Evolutionary conservation across 1,140 invertebrate species (phyloP).

Genomic region (Drosophila chauvacae): DNA sequence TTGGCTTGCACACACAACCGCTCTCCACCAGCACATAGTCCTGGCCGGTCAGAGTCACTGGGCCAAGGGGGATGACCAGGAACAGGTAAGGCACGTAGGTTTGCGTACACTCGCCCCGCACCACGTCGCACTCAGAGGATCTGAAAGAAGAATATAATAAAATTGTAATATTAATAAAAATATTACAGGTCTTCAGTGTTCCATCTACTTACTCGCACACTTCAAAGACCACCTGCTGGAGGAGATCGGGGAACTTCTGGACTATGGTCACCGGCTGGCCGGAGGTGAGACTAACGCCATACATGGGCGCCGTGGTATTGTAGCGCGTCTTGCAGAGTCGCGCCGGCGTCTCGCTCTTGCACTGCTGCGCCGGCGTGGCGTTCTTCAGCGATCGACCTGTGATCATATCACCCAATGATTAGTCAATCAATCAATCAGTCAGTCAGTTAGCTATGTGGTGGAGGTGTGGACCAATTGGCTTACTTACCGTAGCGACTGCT

Average conservation of each 20-base stretch:
- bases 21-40: slow-evolving; percentile 97
- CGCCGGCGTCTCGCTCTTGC: slow-evolving; percentile 87
- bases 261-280: slow-evolving; percentile 96
- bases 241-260: slow-evolving; percentile 96
- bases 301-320: slow-evolving; percentile 97
- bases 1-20: slow-evolving; percentile 95
- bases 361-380: slow-evolving; percentile 76
- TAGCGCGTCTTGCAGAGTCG: slow-evolving; percentile 94
- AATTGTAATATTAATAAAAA: neutral
- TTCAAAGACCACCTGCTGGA: slow-evolving; percentile 97
- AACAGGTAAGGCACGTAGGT: slow-evolving; percentile 96
- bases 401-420: slow-evolving; percentile 20
- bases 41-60: slow-evolving; percentile 95
- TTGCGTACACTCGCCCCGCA: slow-evolving; percentile 95
- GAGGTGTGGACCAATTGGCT: slow-evolving; percentile 47
- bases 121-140: slow-evolving; percentile 93
- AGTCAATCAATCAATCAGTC: slow-evolving; percentile 38
- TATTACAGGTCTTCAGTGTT: neutral
- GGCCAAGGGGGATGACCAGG: slow-evolving; percentile 94
- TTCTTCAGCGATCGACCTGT: slow-evolving; percentile 77
- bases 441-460: slow-evolving; percentile 21
- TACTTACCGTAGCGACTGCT: slow-evolving; percentile 83
- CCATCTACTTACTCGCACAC: slow-evolving; percentile 89
- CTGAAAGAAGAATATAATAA: slow-evolving; percentile 84
- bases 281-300: slow-evolving; percentile 95